phyloP scores from a whole-genome alignment of 2,113 vertebrate genomes.

The Aepyceros melampus region DNA sequence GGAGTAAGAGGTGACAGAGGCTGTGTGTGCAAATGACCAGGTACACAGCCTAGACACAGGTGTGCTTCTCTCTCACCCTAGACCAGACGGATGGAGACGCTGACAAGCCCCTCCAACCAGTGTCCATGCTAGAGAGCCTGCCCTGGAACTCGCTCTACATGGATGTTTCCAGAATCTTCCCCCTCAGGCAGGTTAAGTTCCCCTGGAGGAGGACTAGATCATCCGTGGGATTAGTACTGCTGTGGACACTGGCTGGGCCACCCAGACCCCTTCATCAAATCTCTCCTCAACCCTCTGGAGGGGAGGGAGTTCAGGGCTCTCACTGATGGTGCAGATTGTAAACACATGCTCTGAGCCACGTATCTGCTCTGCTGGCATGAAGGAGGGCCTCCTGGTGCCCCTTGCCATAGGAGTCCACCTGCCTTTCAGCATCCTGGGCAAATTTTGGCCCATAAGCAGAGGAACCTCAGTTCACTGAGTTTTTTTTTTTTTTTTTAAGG shows the following conservation, averaged over 20 bases:
- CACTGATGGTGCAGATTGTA: too few species aligned
- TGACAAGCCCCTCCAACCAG: not conserved
- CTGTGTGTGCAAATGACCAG: too few species aligned
- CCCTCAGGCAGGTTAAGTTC: not conserved
- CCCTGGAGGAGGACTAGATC: not conserved
- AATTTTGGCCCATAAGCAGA: not conserved
- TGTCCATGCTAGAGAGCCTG: not conserved
- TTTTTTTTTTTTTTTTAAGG: not conserved
- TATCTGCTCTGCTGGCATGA: not conserved
- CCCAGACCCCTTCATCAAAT: not conserved
- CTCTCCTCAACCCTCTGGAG: not conserved
- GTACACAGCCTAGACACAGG: not conserved
- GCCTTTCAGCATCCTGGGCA: not conserved
- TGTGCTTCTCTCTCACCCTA: not conserved
- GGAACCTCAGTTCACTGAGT: not conserved
- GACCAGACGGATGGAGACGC: not conserved
- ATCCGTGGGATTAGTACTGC: not conserved
- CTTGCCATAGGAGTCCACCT: not conserved
- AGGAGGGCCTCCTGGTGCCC: not conserved
- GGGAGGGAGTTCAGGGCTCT: not conserved
- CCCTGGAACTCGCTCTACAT: not conserved
- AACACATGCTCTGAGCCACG: not conserved
- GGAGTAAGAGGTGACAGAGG: not conserved
- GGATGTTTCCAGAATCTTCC: not conserved
- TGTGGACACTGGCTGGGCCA: not conserved